Evolutionary conservation across 2,113 vertebrate genomes (phyloP), one percentile per base, ranked within the genome.

Genomic region (Falcunculus frontatus): DNA sequence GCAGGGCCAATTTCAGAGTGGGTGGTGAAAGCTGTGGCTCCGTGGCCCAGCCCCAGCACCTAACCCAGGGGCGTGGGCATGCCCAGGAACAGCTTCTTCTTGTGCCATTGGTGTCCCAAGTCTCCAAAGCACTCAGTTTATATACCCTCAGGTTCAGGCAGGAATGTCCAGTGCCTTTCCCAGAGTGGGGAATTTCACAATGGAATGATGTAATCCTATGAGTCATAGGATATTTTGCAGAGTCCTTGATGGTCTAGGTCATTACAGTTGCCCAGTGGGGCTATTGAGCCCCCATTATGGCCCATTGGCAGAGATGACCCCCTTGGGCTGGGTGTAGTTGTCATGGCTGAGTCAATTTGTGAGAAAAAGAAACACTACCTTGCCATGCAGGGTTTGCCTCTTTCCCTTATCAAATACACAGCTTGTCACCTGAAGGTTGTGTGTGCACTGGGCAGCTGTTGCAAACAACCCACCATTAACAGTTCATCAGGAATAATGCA

Each of bases 1-100:
- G 99, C 99, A 4, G 99, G 99, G 94, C 99, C 98, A 4, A 99
- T 99, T 91, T 99, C 99, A 7, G 99, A 99, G 42, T 98, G 98
- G 2, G 99, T 99, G 85, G 99, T 99, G 87, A 99, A 99, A 76
- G 99, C 99, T 25, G 99, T 99, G 37, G 98, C 99, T 55, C 99
- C 99, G 86, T 4, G 7, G 39, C 33, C 46, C 57, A 44, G 39
- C 33, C 56, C 56, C 7, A 13, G 47, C 27, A 53, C 1, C 0
- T 2, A 22, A 11, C 33, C 57, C 68, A 42, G 20, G 30, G 5
- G 6, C 0, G 0, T 32, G 67, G 67, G 33, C 32, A 72, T 21
- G 13, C 39, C 27, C 39, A 39, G 23, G 57, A 64, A n/a, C 27
- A 55, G 49, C 41, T 46, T 32, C 27, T 37, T 44, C 10, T 32